Base-by-base conservation (phyloP, 2,797 vertebrate genomes). In the Dicrostonyx torquatus region DNA sequence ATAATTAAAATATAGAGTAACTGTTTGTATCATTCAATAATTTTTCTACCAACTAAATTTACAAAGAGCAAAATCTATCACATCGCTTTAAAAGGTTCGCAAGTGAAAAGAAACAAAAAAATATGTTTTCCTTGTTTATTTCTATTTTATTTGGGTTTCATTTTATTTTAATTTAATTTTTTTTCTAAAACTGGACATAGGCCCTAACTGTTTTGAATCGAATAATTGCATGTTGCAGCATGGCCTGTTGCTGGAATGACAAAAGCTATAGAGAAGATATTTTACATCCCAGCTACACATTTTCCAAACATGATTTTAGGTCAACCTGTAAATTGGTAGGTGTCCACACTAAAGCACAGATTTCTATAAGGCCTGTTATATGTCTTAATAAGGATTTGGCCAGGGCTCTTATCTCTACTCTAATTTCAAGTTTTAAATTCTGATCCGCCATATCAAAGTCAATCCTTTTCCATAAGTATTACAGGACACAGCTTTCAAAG, bases 1-100 rank as follows among this genome's bases (percentile, higher is more conserved):
- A 89, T 50, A 95, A 80, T 72, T 40, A 93, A 95, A 88, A 50
- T 15, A 37, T 10, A 87, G 37, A 87, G 43, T 18, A 94, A 91
- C 15, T 88, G 80, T 72, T 31, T 73, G 43, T 37, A 82, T 3
- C n/a, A 62, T 80, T 94, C n/a, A 87, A 24, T 34, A 90, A 29
- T 91, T 58, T 45, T 78, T 77, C 24, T 24, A 82, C 11, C 3
- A 66, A 87, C 84, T 90, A 90, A 96, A 76, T 94, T 87, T 84
- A 12, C 9, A 90, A 94, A 91, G 6, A 68, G 18, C 0, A 60
- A 40, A 78, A 68, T 48, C 62, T 89, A 84, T 89, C 31, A 87
- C 12, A 80, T 24, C 7, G 11, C 20, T 95, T 1, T 79, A 37
- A 94, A 89, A 70, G 10, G 15, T 55, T 64, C 10, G 62, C 60